Base-by-base conservation (phyloP, 2,888 invertebrate species). In the Pristionchus entomophagus region DNA sequence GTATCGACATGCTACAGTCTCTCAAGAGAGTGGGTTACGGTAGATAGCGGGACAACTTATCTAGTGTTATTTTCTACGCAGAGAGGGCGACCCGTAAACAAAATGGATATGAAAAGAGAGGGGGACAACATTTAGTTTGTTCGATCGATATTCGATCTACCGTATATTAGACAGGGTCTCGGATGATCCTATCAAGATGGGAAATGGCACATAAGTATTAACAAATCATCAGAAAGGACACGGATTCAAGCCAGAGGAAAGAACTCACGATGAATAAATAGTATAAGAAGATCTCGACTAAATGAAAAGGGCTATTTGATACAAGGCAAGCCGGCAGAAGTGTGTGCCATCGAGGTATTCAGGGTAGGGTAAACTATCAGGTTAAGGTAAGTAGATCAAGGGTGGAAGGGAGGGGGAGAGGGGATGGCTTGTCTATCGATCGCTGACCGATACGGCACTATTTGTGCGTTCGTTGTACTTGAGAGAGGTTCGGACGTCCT, bases 401-500 rank as follows among this genome's bases (percentile, higher is more conserved):
- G 32, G 45, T 49, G 49, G 5, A 6, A n/a, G n/a, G n/a, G n/a
- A n/a, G n/a, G n/a, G n/a, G n/a, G n/a, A n/a, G n/a, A n/a, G n/a
- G n/a, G n/a, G n/a, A n/a, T n/a, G n/a, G n/a, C n/a, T n/a, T n/a
- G 78, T 19, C 78, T 49, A 49, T 51, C 78, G 78, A 51, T 80
- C 78, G 32, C 35, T 45, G 65, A 88, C 85, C 1, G 88, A 87
- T 10, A 90, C 88, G 14, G 87, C 89, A 82, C 89, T 90, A 78
- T 89, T 90, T 41, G 90, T 89, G 45, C 90, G 84, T 83, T 91
- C 90, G 77, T 91, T 89, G 38, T 89, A 88, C 87, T 92, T 92
- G 65, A 92, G 86, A 4, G 91, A 91, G n/a, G 88, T 89, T 35
- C 92, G 89, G 51, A 92, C 93, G 87, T 93, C 93, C 62, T 84